Evolutionary conservation across 2,113 vertebrate species (phyloP).

Genomic region (Catharus bicknelli): DNA sequence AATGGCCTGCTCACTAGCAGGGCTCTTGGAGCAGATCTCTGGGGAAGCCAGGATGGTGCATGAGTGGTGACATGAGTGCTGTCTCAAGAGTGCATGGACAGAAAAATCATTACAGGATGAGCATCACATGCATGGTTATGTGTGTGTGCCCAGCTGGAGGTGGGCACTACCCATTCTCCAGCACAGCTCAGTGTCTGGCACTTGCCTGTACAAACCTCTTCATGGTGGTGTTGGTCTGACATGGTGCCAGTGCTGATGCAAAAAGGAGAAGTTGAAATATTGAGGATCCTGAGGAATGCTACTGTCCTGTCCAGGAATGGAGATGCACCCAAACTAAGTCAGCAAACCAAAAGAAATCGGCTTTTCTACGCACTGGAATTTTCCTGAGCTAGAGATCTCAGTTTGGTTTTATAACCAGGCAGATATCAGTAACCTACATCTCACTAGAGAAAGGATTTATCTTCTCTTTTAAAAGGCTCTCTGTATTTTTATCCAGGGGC

Average conservation of each 20-base stretch:
- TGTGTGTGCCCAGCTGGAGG: background rate
- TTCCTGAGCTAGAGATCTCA: background rate
- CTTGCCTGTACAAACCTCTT: background rate
- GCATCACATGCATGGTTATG: background rate
- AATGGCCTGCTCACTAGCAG: background rate
- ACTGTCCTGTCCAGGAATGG: background rate
- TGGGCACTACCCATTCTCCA: background rate
- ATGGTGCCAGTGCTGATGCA: background rate
- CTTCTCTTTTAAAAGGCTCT: constrained; percentile 29
- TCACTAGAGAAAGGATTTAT: constrained; percentile 34
- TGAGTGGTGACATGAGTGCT: no score
- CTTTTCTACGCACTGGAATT: constrained; percentile 1
- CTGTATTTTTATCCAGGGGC: constrained; percentile 1
- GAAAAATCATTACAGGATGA: background rate
- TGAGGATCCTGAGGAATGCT: background rate
- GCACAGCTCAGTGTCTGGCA: background rate
- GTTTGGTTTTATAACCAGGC: constrained; percentile 26
- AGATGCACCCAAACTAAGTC: background rate
- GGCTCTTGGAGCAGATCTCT: background rate
- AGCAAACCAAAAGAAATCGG: background rate
- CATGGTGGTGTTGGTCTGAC: no score
- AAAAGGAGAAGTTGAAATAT: background rate
- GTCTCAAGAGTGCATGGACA: background rate
- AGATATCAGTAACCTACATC: constrained; percentile 42
- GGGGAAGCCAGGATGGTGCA: background rate